These are phyloP conservation scores for Harpegnathos saltator DNA, from an alignment of 1,140 invertebrate genomes.

Conservation along the genomic window DNA sequence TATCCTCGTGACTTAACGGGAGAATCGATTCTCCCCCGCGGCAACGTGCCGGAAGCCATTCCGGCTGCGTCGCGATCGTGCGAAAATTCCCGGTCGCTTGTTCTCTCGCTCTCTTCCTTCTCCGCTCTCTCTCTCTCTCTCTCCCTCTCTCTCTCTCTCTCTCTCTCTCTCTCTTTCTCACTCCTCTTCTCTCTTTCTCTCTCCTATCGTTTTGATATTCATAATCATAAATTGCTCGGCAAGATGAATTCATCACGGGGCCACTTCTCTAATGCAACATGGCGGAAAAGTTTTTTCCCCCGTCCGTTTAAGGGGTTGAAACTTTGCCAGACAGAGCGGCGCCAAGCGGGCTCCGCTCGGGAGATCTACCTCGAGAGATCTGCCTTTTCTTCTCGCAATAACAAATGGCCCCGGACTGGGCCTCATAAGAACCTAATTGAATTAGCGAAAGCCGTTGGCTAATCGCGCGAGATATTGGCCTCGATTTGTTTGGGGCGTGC, in stretches of 20 bases:
- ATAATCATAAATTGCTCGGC: conserved; percentile 64
- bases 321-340: conserved; percentile 66
- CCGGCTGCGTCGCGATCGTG: neutral
- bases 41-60: neutral
- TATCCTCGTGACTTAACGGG: neutral
- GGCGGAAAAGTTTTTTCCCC: conserved; percentile 66
- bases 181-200: too few species aligned
- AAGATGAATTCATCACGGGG: conserved; percentile 66
- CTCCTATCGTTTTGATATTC: conserved; percentile 55
- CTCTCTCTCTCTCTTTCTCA: too few species aligned
- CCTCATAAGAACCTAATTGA: conserved; percentile 71
- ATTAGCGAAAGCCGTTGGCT: conserved; percentile 61
- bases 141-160: too few species aligned
- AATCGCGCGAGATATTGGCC: conserved; percentile 49
- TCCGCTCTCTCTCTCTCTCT: neutral
- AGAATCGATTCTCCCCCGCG: conserved; percentile 9
- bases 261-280: conserved; percentile 68
- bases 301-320: conserved; percentile 68
- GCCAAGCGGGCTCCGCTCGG: conserved; percentile 54
- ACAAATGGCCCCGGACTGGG: conserved; percentile 59
- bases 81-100: conserved; percentile 27
- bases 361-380: conserved; percentile 54
- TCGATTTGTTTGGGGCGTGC: conserved; percentile 15
- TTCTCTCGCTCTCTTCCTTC: too few species aligned
- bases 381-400: conserved; percentile 61